These are phyloP conservation scores for Ernsta delagoae DNA, from an alignment of 2,888 invertebrate species.

Conservation along the genomic window DNA sequence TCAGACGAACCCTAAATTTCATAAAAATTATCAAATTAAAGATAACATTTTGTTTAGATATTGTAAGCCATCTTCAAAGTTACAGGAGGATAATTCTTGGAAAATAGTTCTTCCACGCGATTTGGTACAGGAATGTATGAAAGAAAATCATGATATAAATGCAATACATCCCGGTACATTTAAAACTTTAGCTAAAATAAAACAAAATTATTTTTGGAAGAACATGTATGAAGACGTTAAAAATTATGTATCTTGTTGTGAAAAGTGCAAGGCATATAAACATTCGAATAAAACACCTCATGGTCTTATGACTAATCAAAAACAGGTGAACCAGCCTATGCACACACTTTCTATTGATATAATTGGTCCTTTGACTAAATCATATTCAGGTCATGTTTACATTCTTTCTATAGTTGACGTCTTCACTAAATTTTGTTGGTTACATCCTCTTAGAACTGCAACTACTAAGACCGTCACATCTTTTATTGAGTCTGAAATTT, in stretches of 20 bases:
- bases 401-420: background rate
- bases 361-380: background rate
- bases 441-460: background rate
- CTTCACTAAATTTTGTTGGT: constrained; percentile 3
- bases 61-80: constrained; percentile 5
- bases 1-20: constrained; percentile 1
- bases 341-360: constrained; percentile 2
- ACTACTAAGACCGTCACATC: constrained; percentile 3
- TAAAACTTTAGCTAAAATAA: constrained; percentile 2
- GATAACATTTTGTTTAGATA: constrained; percentile 4
- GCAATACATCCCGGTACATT: constrained; percentile 1
- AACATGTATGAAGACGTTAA: constrained; percentile 4
- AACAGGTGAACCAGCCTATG: background rate
- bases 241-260: constrained; percentile 6
- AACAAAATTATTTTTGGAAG: constrained; percentile 3
- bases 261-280: constrained; percentile 1
- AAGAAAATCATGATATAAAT: constrained; percentile 1
- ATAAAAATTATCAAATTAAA: background rate
- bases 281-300: constrained; percentile 6
- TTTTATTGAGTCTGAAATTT: constrained; percentile 3
- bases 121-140: constrained; percentile 1
- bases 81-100: constrained; percentile 7
- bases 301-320: background rate
- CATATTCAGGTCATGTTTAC: constrained; percentile 1
- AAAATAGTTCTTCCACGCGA: background rate